Evolutionary conservation across 2,797 vertebrate genomes (phyloP).

Genomic region (Ptychadena robeensis): DNA sequence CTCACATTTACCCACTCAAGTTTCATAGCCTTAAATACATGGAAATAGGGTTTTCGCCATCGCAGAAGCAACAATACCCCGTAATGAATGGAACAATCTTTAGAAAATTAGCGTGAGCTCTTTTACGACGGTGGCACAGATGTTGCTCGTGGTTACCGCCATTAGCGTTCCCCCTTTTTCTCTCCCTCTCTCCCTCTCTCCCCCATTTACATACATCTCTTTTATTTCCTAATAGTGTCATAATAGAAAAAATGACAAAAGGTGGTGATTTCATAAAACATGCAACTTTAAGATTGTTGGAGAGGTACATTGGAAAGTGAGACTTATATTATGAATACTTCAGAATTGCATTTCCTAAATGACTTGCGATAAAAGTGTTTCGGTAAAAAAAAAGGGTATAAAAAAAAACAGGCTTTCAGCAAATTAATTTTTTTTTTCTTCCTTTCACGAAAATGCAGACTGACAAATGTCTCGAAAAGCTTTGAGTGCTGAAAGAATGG

Average conservation of each 20-base stretch:
- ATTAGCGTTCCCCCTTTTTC: slow-evolving; percentile 79
- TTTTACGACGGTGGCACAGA: slow-evolving; percentile 90
- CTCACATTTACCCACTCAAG: slow-evolving; percentile 95
- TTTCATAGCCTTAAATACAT: slow-evolving; percentile 96
- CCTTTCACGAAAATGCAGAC: slow-evolving; percentile 77
- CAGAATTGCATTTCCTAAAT: slow-evolving; percentile 83
- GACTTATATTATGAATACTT: slow-evolving; percentile 82
- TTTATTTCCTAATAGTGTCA: slow-evolving; percentile 86
- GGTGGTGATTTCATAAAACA: slow-evolving; percentile 91
- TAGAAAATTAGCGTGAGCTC: slow-evolving; percentile 91
- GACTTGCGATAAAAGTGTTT: slow-evolving; percentile 83
- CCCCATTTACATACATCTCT: slow-evolving; percentile 86
- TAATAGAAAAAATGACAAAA: slow-evolving; percentile 90
- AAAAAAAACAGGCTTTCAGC: slow-evolving; percentile 80
- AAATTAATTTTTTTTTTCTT: slow-evolving; percentile 78
- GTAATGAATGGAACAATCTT: slow-evolving; percentile 95
- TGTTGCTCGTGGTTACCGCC: slow-evolving; percentile 85
- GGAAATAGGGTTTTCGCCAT: slow-evolving; percentile 93
- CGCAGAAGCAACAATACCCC: slow-evolving; percentile 92
- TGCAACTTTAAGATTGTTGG: slow-evolving; percentile 77
- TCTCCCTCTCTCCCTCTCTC: too few relatives aligned
- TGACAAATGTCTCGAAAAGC: slow-evolving; percentile 80
- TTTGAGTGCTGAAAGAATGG: slow-evolving; percentile 78
- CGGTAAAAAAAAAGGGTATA: slow-evolving; percentile 77
- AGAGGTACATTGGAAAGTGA: slow-evolving; percentile 78